phyloP scores from a whole-genome alignment of 2,797 vertebrate genomes.

The Falco columbarius region DNA sequence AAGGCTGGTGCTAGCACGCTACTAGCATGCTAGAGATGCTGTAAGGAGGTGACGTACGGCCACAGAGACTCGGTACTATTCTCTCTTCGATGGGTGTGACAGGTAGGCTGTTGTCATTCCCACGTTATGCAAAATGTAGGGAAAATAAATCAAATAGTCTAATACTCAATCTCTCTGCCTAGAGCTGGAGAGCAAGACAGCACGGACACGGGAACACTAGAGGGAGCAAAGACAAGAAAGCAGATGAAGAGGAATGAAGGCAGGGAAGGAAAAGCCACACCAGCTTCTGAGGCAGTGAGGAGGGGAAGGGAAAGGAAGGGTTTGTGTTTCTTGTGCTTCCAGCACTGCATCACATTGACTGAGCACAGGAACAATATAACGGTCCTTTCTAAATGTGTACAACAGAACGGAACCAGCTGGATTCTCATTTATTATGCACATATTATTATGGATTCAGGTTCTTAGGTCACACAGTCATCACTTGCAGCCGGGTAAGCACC shows the following conservation, averaged over 20 bases:
- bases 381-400: background rate
- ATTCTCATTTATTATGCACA: background rate
- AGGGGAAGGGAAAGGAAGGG: background rate
- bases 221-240: slow-evolving; percentile 1
- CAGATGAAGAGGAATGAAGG: background rate
- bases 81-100: background rate
- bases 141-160: background rate
- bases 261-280: background rate
- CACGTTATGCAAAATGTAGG: fast-evolving
- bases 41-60: background rate
- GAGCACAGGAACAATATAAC: background rate
- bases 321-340: background rate
- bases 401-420: background rate
- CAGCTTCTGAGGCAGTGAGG: background rate
- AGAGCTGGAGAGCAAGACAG: background rate
- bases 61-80: too few species aligned
- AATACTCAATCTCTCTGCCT: background rate
- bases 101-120: background rate
- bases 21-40: background rate
- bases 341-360: background rate
- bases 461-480: background rate
- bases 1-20: background rate
- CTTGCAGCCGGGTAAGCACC: background rate
- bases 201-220: background rate
- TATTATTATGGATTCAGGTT: background rate